A percentile compares a stretch with the other conserved stretches of the same genome.
Evolutionary conservation across 2,888 invertebrate species (phyloP).

Genomic region (Drosophila algonquin): DNA sequence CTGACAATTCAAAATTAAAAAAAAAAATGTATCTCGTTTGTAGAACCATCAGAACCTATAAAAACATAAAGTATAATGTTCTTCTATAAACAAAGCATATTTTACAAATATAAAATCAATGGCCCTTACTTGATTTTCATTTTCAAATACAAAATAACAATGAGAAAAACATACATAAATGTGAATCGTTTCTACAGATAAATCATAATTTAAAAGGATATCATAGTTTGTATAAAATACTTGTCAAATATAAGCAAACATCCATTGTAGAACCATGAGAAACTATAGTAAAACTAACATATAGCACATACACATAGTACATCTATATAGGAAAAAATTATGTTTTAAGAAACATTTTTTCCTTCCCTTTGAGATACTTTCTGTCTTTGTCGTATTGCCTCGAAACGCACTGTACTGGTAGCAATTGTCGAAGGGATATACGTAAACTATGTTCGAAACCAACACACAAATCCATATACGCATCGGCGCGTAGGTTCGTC

Average conservation of each 20-base stretch:
- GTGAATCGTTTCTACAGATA: neutral
- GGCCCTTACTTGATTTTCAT: neutral
- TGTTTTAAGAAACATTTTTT: neutral
- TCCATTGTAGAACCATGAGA: constrained; percentile 1
- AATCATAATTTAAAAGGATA: neutral
- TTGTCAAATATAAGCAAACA: neutral
- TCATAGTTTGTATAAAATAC: neutral
- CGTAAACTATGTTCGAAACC: constrained; percentile 13
- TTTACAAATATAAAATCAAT: neutral
- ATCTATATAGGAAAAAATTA: neutral
- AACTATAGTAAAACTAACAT: constrained; percentile 8
- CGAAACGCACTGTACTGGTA: constrained; percentile 1
- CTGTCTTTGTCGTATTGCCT: neutral
- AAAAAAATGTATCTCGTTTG: neutral
- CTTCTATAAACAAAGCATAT: neutral
- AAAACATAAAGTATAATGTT: neutral
- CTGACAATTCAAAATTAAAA: neutral
- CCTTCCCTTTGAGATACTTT: constrained; percentile 2
- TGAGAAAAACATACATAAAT: neutral
- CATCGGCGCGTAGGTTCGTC: constrained; percentile 26
- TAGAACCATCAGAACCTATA: neutral
- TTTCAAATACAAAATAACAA: neutral
- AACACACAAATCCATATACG: constrained; percentile 30
- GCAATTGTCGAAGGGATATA: neutral
- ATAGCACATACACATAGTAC: constrained; percentile 1